Base-by-base conservation (phyloP, 23 tunicate species). In the Clavelina lepadiformis region DNA sequence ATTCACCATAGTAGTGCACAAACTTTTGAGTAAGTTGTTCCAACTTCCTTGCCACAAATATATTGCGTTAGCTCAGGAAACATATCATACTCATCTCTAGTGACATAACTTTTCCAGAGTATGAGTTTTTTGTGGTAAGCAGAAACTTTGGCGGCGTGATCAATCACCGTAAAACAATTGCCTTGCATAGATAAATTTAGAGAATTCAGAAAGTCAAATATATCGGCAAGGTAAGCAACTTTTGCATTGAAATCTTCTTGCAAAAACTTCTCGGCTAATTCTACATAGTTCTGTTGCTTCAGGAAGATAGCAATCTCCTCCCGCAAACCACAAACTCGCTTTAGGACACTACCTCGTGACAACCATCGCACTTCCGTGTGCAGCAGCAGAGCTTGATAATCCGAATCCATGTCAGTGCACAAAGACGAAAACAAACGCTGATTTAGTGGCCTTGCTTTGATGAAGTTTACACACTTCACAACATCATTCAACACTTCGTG, bases 111-210 rank as follows among this genome's bases (percentile, higher is more conserved):
- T 31, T 61, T 31, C 67, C 67, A 61, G 13, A 61, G 67, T 11
- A 61, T 31, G 45, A 61, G 67, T 61, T 61, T 61, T 58, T 58
- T 61, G 46, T 61, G 30, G 67, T 31, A 61, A 31, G 67, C 67
- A 3, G 46, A 2, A 33, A 61, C 45, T 61, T 61, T 61, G 3
- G 67, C 67, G 30, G 15, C 3, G 67, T 61, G 45, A 31, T 61
- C 67, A 33, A 61, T 58, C 5, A 58, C 35, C 25, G 65, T 58
- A 58, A 58, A 58, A 27, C 35, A 35, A 58, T 23, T 5, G 25
- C 65, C 65, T 58, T 58, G 65, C 65, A 58, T 58, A 5, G 65
- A 58, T 58, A 23, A 27, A 58, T 58, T 58, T 26, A 58, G 35
- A 26, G 28, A 15, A 26, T 58, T 58, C 65, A 58, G 65, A 27